A percentile compares a stretch with the other conserved stretches of the same genome.
These are phyloP conservation scores for Pagrus major DNA, from an alignment of 2,113 vertebrate species.

Conservation along the genomic window DNA sequence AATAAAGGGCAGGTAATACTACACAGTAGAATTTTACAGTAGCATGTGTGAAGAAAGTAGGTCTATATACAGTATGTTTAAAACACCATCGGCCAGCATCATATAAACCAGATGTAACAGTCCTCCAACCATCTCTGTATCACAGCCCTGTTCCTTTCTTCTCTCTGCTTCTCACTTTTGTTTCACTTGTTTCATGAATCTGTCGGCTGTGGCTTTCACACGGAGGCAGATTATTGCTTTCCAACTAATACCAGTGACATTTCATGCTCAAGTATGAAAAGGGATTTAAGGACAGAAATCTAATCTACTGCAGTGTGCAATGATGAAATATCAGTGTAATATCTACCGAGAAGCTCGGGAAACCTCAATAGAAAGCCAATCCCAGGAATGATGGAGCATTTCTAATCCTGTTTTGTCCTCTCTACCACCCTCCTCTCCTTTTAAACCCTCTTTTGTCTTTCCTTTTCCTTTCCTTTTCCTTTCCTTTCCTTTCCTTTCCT, in stretches of 20 bases:
- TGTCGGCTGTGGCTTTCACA: constrained; percentile 54
- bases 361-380: constrained; percentile 59
- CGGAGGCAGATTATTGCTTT: constrained; percentile 70
- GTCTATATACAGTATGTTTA: too few relatives aligned
- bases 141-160: background rate
- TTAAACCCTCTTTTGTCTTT: background rate
- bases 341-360: constrained; percentile 57
- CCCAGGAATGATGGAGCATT: constrained; percentile 62
- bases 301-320: constrained; percentile 64
- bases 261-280: constrained; percentile 72
- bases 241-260: constrained; percentile 69
- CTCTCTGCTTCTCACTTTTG: constrained; percentile 31
- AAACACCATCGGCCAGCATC: too few relatives aligned
- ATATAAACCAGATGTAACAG: constrained; percentile 27
- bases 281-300: constrained; percentile 75
- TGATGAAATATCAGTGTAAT: constrained; percentile 81
- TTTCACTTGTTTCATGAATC: constrained; percentile 49
- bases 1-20: too few relatives aligned
- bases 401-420: constrained; percentile 59
- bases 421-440: background rate
- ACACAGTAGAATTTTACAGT: too few relatives aligned
- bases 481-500: constrained; percentile 20
- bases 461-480: background rate
- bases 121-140: constrained; percentile 8
- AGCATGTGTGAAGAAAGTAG: too few relatives aligned